These are phyloP conservation scores for Athetis lepigone DNA, from an alignment of 2,888 invertebrate genomes.

Conservation along the genomic window DNA sequence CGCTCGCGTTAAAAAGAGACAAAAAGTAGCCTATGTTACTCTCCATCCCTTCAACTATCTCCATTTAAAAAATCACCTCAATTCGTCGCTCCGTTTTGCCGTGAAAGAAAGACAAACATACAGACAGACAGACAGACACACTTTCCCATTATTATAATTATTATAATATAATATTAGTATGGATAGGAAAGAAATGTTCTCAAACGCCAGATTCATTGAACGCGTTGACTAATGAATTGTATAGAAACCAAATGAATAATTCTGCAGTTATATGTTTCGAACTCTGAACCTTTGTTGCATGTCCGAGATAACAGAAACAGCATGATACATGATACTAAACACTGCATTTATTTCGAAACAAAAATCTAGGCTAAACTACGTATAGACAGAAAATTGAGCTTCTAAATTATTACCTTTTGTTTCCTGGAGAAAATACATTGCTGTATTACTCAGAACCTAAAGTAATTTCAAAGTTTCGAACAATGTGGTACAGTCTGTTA, in stretches of 20 bases:
- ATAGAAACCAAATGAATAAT: slow-evolving; percentile 29
- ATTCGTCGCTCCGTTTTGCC: too few relatives aligned
- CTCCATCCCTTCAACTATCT: too few relatives aligned
- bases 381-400: background rate
- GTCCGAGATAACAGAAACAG: slow-evolving; percentile 42
- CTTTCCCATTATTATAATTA: too few relatives aligned
- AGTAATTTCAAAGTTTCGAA: background rate
- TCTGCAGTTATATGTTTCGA: slow-evolving; percentile 36
- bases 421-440: background rate
- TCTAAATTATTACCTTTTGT: slow-evolving; percentile 12
- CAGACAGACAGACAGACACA: too few relatives aligned
- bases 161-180: too few relatives aligned
- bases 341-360: slow-evolving; percentile 21
- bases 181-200: too few relatives aligned
- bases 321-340: slow-evolving; percentile 37
- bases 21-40: too few relatives aligned
- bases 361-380: slow-evolving; percentile 6
- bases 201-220: too few relatives aligned
- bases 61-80: too few relatives aligned
- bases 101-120: too few relatives aligned
- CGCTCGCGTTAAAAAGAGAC: too few relatives aligned
- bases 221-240: background rate
- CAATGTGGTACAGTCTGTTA: background rate
- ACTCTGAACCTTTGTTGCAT: slow-evolving; percentile 34
- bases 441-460: background rate